Evolutionary conservation across 2,888 invertebrate species (phyloP).

Genomic region (Muscina levida): DNA sequence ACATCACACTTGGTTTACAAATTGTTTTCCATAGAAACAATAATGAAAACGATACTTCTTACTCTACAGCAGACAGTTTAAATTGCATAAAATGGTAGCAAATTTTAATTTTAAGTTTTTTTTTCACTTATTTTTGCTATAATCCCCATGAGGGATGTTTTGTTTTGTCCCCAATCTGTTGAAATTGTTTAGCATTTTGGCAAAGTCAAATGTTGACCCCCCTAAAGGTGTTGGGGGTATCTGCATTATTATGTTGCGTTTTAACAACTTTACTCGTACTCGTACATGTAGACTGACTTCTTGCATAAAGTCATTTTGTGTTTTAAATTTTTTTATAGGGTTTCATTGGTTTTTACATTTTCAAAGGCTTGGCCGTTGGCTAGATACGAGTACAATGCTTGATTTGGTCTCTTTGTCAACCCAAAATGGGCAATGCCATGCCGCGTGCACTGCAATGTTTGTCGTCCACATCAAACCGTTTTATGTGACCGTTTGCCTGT

Average conservation of each 20-base stretch:
- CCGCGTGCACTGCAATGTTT: constrained; percentile 1
- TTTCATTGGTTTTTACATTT: not conserved
- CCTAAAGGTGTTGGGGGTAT: too few relatives aligned
- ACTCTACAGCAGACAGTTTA: not conserved
- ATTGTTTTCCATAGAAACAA: constrained; percentile 1
- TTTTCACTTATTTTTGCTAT: not conserved
- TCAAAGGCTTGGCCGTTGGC: constrained; percentile 13
- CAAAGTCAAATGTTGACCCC: too few relatives aligned
- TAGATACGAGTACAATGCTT: too few relatives aligned
- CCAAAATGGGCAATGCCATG: constrained; percentile 29
- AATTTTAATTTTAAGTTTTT: not conserved
- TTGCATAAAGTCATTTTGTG: too few relatives aligned
- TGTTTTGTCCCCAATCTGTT: not conserved
- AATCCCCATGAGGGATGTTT: not conserved
- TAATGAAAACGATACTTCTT: not conserved
- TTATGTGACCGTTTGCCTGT: constrained; percentile 1
- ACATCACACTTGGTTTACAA: too few relatives aligned
- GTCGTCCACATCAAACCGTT: not conserved
- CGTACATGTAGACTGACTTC: too few relatives aligned
- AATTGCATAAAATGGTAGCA: not conserved
- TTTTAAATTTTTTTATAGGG: not conserved
- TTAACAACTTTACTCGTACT: too few relatives aligned
- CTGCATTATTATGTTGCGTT: too few relatives aligned
- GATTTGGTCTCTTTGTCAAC: constrained; percentile 8
- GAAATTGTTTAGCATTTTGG: too few relatives aligned